A percentile compares a stretch with the other conserved stretches of the same genome.
Evolutionary conservation across 23 tunicate genomes (phyloP).

Genomic region (Phallusia fumigata): DNA sequence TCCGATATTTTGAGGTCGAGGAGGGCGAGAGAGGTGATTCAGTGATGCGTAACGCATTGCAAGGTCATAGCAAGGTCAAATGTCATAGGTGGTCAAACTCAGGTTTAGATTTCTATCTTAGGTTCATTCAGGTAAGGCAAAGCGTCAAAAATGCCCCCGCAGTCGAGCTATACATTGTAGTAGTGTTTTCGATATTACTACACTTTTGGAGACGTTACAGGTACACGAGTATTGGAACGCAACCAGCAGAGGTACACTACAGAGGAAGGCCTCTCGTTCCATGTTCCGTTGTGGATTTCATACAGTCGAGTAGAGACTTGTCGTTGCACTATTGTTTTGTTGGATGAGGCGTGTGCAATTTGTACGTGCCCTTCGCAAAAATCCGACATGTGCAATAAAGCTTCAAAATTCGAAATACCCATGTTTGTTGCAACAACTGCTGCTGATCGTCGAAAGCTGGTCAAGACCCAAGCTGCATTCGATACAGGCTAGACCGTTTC

Average conservation of each 20-base stretch:
- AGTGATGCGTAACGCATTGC: not conserved
- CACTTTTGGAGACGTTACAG: conserved; percentile 7
- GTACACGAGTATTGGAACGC: not conserved
- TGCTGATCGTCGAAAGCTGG: too few species aligned
- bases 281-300: not conserved
- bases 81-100: not conserved
- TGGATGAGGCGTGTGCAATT: not conserved
- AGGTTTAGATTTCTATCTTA: not conserved
- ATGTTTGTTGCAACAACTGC: not conserved
- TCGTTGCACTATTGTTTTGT: conserved; percentile 5
- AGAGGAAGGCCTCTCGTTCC: not conserved
- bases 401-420: not conserved
- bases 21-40: conserved; percentile 84
- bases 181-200: not conserved
- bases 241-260: not conserved
- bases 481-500: too few species aligned
- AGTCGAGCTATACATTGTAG: not conserved
- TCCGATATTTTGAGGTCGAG: conserved; percentile 77
- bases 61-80: conserved; percentile 19
- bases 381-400: conserved; percentile 11
- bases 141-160: not conserved
- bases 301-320: not conserved
- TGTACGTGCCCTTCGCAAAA: conserved; percentile 6
- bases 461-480: too few species aligned
- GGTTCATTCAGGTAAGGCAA: not conserved